Base-by-base conservation (phyloP, 2,797 vertebrate genomes). In the Cryptoprocta ferox region DNA sequence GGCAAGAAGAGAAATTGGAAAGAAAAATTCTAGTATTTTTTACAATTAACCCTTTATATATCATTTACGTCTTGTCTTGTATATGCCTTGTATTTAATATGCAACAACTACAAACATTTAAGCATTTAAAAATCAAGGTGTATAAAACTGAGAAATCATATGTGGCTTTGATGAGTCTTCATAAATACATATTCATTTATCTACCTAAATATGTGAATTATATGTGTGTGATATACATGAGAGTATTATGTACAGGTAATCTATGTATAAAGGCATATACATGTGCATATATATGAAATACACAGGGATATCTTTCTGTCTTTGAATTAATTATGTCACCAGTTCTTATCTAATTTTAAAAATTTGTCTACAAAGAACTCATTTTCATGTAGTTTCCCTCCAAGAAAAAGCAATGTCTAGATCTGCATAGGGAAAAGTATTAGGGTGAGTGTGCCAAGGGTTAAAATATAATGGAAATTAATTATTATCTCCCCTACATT, bases 391-490 rank as follows among this genome's bases (percentile, higher is more conserved):
- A 12, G 4, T 39, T 0, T 13, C 42, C 21, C 81, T 53, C 5
- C 37, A 92, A 76, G 18, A 32, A 61, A 88, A 95, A 95, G 4
- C 0, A 61, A 80, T 13, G 24, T 88, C 37, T 45, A 89, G 10
- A n/a, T 86, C n/a, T 82, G 19, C 53, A 28, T 1, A 28, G 45
- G 37, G 39, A 4, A 61, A 89, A 86, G 14, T 45, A 86, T 70
- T 79, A 75, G 70, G 32, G 68, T 86, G 66, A 82, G 53, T 37
- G 12, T 24, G 24, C 19, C 59, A 86, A 94, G 65, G 42, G 53
- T 59, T 95, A 92, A 98, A 95, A 79, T 63, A 61, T 19, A 84
- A 96, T 30, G 30, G 56, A 93, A 97, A 97, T 97, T 96, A 95
- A 97, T 95, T 93, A 95, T 91, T 78, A 80, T 95, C 93, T 95